Base-by-base conservation (phyloP, 2,797 vertebrate genomes). In the Brachyalestes nurse region DNA sequence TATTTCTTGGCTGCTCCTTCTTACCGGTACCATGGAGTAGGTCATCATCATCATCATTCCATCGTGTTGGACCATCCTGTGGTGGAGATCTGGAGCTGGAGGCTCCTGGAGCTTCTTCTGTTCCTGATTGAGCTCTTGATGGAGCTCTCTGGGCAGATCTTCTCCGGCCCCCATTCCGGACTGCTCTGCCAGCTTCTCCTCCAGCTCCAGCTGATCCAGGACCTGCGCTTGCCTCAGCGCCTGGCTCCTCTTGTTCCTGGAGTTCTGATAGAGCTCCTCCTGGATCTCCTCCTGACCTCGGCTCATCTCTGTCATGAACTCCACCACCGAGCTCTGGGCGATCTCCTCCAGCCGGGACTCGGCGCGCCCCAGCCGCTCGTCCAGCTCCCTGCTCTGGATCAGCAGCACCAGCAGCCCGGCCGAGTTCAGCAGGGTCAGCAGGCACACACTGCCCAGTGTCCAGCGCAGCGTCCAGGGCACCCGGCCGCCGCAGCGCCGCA, bases 21-120 rank as follows among this genome's bases (percentile, higher is more conserved):
- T 94, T 95, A 98, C 97, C 94, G 97, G 97, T 77, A 99, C 95
- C 96, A 97, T 94, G 89, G 97, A 97, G 94, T 97, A 98, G n/a
- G 96, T 98, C 95, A 98, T 95, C 97, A 99, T 90, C 96, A 94
- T 94, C 88, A 99, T 92, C 95, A 95, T 93, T 84, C 97, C 95
- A 0, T 96, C 95, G 77, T 91, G 89, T 51, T 95, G 88, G 0
- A 93, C 92, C 0, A 91, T 88, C 80, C 93, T 88, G 84, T 91
- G 90, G 81, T 86, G 89, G 51, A 87, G 90, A 78, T 91, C 86
- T 60, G 89, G 93, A 72, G 69, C 4, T 81, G 70, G 42, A 45
- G 1, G 42, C 28, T 45, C 42, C 6, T 1, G 42, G 10, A 79
- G 4, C 61, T 58, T 73, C 83, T 88, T 90, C 86, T 70, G 85